These are phyloP conservation scores for Canis aureus DNA, from an alignment of 2,113 vertebrate genomes.

Conservation along the genomic window DNA sequence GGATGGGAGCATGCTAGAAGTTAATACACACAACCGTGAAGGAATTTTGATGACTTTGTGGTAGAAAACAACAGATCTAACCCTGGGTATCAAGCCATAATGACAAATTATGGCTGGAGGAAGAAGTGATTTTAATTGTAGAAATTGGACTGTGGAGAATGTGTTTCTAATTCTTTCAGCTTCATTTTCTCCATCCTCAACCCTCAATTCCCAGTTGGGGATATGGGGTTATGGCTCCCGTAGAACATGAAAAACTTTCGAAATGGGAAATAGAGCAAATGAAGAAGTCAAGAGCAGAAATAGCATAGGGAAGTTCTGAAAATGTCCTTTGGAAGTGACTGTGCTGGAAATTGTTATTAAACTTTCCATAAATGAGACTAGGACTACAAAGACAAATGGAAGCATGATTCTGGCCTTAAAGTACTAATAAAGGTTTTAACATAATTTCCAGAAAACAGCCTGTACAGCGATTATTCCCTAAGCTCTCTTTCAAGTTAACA, in stretches of 20 bases:
- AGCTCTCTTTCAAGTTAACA: conserved; percentile 42
- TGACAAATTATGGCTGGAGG: not conserved
- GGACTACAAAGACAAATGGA: conserved; percentile 54
- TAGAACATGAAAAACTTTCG: not conserved
- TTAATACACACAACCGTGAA: not conserved
- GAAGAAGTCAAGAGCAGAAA: not conserved
- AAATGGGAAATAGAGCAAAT: conserved; percentile 12
- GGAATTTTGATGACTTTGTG: not conserved
- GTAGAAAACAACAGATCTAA: conserved; percentile 26
- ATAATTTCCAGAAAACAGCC: conserved; percentile 50
- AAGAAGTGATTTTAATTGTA: conserved; percentile 1
- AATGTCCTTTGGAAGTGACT: conserved; percentile 34
- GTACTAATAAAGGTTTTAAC: conserved; percentile 53
- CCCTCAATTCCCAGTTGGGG: not conserved
- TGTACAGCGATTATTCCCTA: not conserved
- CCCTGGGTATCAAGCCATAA: not conserved
- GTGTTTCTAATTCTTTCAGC: not conserved
- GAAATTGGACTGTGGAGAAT: not conserved
- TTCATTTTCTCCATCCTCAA: not conserved
- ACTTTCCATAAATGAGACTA: conserved; percentile 28
- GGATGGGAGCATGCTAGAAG: not conserved
- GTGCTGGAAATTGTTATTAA: conserved; percentile 53
- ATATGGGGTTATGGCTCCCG: not conserved
- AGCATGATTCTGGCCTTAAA: conserved; percentile 36
- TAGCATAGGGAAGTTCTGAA: not conserved